Percentiles rank a stretch among this genome's conserved stretches.
Evolutionary conservation across 2,113 vertebrate species (phyloP).

Genomic region (Ammodytes dubius): DNA sequence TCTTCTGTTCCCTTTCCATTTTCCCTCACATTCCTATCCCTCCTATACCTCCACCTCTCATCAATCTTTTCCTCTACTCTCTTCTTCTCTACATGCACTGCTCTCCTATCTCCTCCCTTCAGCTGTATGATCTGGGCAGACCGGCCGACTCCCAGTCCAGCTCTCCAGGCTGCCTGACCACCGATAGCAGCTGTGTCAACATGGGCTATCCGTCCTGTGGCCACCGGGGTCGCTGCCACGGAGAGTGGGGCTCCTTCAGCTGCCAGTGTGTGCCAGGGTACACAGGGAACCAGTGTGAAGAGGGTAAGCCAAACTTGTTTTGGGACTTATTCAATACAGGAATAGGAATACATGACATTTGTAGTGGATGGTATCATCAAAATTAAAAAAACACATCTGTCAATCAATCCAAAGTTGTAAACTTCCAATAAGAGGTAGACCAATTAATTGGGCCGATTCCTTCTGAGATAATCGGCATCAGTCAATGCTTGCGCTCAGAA

Average conservation of each 20-base stretch:
- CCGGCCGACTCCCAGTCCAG: slow-evolving; percentile 88
- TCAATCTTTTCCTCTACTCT: not conserved
- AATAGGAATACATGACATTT: not conserved
- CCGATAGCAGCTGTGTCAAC: slow-evolving; percentile 89
- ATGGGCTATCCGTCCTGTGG: slow-evolving; percentile 89
- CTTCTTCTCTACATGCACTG: not conserved
- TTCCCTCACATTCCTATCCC: not conserved
- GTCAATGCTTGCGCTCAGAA: too few species aligned
- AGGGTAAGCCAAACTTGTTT: slow-evolving; percentile 81
- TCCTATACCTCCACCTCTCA: not conserved
- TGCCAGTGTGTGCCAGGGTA: slow-evolving; percentile 90
- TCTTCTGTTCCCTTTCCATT: not conserved
- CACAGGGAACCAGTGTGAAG: slow-evolving; percentile 88
- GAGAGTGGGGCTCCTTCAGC: slow-evolving; percentile 89
- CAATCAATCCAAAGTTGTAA: too few species aligned
- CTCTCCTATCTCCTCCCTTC: slow-evolving; percentile 46
- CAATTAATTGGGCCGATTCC: too few species aligned
- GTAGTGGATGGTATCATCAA: not conserved
- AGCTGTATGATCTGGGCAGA: slow-evolving; percentile 89
- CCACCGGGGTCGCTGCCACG: slow-evolving; percentile 85
- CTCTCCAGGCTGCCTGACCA: slow-evolving; percentile 88
- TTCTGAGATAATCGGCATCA: too few species aligned
- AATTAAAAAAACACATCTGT: slow-evolving; percentile 10
- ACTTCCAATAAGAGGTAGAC: too few species aligned
- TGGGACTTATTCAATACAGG: not conserved